Base-by-base conservation (phyloP, 1,140 invertebrate species). In the Trissolcus basalis region DNA sequence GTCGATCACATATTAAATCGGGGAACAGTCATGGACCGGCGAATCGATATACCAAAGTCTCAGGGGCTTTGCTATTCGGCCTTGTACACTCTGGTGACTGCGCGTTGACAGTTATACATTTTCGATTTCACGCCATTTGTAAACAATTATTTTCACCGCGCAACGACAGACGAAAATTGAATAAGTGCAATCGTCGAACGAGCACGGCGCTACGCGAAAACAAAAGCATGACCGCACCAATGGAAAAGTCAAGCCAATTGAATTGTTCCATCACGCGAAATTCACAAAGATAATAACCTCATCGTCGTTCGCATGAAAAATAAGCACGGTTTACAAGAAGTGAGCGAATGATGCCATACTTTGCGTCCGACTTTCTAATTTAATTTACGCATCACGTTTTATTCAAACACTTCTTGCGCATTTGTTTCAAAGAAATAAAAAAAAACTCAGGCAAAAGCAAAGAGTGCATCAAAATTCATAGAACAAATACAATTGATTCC, bases 1-100 rank as follows among this genome's bases (percentile, higher is more conserved):
- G 32, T 44, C 44, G 44, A 65, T 67, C 61, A 67, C 15, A 63
- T 35, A 54, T 75, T 69, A 58, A 75, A 63, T 63, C 39, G 45
- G 51, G 19, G 14, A 60, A 54, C 33, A 53, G 59, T 55, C 45
- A 39, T 45, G 10, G 49, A 27, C 19, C 19, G 60, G 47, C 61
- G 15, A 53, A 60, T 73, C 70, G 50, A 73, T 73, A 65, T 45
- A 12, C 16, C 5, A 53, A 35, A 65, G 54, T 27, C 60, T 55
- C 43, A 3, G 19, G 65, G 50, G 49, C 16, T 43, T 54, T 27
- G 6, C 19, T 27, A 27, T 27, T 27, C 19, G 6, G n/a, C n/a
- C 19, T 27, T 27, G n/a, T n/a, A 27, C 19, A 27, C 19, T 27
- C 6, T 1, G 19, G 2, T 27, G 19, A 6, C 19, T 27, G 19